These are phyloP conservation scores for Mythimna loreyi DNA, from an alignment of 2,888 invertebrate genomes.

Conservation along the genomic window DNA sequence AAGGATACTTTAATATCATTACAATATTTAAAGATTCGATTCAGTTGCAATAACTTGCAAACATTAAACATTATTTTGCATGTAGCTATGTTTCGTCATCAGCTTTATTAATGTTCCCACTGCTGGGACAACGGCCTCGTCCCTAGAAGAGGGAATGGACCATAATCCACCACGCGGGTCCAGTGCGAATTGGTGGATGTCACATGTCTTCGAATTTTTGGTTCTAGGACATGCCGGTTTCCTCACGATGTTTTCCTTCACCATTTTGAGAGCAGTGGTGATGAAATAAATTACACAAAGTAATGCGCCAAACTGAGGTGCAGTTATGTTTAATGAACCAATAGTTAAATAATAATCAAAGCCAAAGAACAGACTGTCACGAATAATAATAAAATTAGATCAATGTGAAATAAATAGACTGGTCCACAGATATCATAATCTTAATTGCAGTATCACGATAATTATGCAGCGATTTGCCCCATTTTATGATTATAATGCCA, in stretches of 20 bases:
- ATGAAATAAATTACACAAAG: too few species aligned
- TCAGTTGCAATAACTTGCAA: neutral
- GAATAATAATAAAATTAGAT: conserved; percentile 8
- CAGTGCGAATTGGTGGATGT: too few species aligned
- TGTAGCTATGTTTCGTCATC: too few species aligned
- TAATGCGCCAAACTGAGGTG: too few species aligned
- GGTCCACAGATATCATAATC: neutral
- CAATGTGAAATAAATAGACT: conserved; percentile 10
- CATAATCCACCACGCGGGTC: too few species aligned
- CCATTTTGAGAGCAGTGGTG: too few species aligned
- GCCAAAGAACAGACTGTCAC: neutral
- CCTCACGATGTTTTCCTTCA: too few species aligned
- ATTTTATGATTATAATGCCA: conserved; percentile 19
- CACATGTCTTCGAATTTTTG: too few species aligned
- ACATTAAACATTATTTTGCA: neutral
- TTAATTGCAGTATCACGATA: conserved; percentile 25
- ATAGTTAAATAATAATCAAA: neutral
- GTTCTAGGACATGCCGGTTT: too few species aligned
- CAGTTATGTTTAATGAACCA: neutral
- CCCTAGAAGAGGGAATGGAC: too few species aligned
- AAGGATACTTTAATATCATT: conserved; percentile 6
- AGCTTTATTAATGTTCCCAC: too few species aligned
- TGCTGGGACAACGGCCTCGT: too few species aligned
- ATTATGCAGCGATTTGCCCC: conserved; percentile 5
- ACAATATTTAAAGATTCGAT: conserved; percentile 3